A percentile compares a stretch with the other conserved stretches of the same genome.
Evolutionary conservation across 2,888 invertebrate genomes (phyloP).

Genomic region (Drosophila robusta): DNA sequence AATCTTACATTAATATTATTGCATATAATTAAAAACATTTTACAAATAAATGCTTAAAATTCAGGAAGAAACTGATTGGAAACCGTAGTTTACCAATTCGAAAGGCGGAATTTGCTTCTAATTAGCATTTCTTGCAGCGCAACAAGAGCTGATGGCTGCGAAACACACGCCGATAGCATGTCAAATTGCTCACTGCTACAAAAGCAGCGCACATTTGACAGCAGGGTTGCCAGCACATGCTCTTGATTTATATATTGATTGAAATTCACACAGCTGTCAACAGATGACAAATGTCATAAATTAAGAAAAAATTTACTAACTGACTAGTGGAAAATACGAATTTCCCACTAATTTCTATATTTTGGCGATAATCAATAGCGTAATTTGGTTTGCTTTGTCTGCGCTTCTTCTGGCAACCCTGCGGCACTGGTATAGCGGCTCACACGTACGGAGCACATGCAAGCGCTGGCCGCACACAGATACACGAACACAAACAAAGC

Average conservation of each 20-base stretch:
- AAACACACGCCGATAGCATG: constrained; percentile 26
- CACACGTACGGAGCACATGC: constrained; percentile 63
- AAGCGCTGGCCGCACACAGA: constrained; percentile 41
- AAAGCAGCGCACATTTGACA: constrained; percentile 30
- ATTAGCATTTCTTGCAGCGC: constrained; percentile 25
- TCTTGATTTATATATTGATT: background rate
- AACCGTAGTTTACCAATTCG: background rate
- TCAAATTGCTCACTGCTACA: constrained; percentile 52
- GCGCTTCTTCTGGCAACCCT: constrained; percentile 50
- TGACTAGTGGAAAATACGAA: constrained; percentile 8
- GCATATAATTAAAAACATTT: too few species aligned
- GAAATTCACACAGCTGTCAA: background rate
- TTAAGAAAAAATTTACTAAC: fast-evolving
- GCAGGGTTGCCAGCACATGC: constrained; percentile 52
- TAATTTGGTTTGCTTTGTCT: background rate
- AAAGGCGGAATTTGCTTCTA: constrained; percentile 14
- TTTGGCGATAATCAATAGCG: background rate
- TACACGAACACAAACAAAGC: constrained; percentile 44
- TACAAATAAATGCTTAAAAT: background rate
- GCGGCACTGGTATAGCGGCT: constrained; percentile 48
- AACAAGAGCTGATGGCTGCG: constrained; percentile 32
- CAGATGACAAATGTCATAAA: fast-evolving
- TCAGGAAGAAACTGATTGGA: constrained; percentile 9
- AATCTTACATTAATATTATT: too few species aligned
- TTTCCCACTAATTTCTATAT: fast-evolving